Conservation (phyloP, 2,888 invertebrate genomes). For the Nomada hirtipes region DNA sequence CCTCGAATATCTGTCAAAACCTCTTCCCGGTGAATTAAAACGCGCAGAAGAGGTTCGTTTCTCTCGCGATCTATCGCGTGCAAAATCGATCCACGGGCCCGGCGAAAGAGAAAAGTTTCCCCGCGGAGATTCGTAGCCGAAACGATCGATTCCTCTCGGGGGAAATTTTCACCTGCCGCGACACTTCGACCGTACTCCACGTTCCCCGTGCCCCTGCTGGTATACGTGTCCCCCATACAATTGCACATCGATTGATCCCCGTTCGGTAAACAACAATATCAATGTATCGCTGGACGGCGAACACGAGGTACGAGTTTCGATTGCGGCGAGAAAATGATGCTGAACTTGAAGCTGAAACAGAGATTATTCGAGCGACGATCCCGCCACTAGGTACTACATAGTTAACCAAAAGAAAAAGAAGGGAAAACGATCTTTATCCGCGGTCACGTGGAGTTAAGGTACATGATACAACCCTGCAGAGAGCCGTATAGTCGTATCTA, state of each 20-base stretch:
- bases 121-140: constrained; percentile 26
- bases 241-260: constrained; percentile 35
- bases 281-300: constrained; percentile 24
- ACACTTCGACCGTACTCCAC: background rate
- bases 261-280: constrained; percentile 56
- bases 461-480: background rate
- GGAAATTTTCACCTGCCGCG: constrained; percentile 14
- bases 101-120: background rate
- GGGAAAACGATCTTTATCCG: background rate
- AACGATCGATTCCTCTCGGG: constrained; percentile 47
- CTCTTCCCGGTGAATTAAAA: background rate
- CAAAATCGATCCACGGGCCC: constrained; percentile 9
- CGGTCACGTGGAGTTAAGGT: background rate
- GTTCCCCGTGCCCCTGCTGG: background rate
- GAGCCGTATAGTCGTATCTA: background rate
- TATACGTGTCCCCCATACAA: constrained; percentile 2
- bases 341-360: constrained; percentile 31
- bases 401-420: constrained; percentile 30
- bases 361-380: constrained; percentile 47
- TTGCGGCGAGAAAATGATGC: constrained; percentile 36
- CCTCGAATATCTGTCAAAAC: too few species aligned
- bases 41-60: background rate
- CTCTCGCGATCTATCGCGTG: too few species aligned
- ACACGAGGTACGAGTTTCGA: constrained; percentile 38
- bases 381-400: constrained; percentile 31